These are phyloP conservation scores for Magallana nippona DNA, from an alignment of 2,888 invertebrate species.

Conservation along the genomic window DNA sequence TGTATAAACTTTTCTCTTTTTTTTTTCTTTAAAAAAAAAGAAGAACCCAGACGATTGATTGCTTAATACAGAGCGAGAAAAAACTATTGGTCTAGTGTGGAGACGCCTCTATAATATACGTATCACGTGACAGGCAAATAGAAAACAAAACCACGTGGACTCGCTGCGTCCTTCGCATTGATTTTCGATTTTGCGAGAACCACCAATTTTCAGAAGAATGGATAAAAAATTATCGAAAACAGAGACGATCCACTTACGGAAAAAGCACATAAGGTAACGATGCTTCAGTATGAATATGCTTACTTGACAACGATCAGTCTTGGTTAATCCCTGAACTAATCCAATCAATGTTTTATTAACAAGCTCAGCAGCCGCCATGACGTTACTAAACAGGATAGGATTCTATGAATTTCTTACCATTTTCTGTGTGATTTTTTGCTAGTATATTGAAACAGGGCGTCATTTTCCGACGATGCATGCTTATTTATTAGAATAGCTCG, in stretches of 20 bases:
- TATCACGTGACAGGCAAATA: neutral
- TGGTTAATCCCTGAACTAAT: no score
- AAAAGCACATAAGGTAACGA: constrained; percentile 62
- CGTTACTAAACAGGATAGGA: no score
- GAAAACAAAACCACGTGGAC: constrained; percentile 27
- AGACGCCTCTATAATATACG: neutral
- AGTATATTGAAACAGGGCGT: no score
- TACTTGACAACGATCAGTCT: no score
- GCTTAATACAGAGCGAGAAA: neutral
- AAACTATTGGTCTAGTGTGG: neutral
- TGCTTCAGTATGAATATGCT: no score
- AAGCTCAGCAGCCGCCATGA: no score
- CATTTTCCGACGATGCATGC: no score
- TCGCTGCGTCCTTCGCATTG: neutral
- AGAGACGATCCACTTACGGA: constrained; percentile 59
- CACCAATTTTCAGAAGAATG: constrained; percentile 47
- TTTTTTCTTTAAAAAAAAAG: neutral
- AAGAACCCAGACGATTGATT: neutral
- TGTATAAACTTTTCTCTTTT: neutral
- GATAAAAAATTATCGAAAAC: constrained; percentile 57
- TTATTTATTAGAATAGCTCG: no score
- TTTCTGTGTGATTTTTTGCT: no score
- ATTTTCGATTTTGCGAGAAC: neutral
- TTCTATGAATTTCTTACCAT: no score
- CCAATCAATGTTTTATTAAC: no score